A percentile compares a stretch with the other conserved stretches of the same genome.
phyloP scores from a whole-genome alignment of 2,888 invertebrate genomes.

The Limnephilus marmoratus region DNA sequence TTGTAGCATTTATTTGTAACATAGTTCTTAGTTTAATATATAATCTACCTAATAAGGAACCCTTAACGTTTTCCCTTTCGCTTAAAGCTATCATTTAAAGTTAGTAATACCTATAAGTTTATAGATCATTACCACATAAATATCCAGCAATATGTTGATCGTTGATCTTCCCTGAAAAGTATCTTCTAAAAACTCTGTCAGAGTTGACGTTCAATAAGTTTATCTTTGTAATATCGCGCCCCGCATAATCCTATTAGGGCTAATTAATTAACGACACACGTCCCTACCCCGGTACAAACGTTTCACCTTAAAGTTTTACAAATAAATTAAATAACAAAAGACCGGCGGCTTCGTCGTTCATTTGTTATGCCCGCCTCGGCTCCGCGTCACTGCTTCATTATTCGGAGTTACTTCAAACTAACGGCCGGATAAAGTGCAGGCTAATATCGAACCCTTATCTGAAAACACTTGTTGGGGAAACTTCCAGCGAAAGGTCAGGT shows the following conservation, averaged over 20 bases:
- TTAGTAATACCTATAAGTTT: too few species aligned
- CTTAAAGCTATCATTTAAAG: too few species aligned
- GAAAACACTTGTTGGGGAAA: constrained; percentile 33
- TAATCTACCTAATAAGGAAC: too few species aligned
- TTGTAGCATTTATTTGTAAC: too few species aligned
- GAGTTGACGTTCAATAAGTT: not conserved
- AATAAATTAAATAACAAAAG: constrained; percentile 30
- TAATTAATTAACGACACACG: not conserved
- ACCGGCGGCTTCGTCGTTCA: constrained; percentile 19
- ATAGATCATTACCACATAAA: not conserved
- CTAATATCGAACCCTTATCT: constrained; percentile 41
- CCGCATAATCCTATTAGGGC: not conserved
- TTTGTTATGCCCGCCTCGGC: constrained; percentile 23
- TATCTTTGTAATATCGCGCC: not conserved
- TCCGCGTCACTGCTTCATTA: constrained; percentile 20
- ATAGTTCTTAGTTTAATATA: too few species aligned
- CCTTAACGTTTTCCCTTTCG: too few species aligned
- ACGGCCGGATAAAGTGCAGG: constrained; percentile 30
- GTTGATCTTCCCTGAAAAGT: not conserved
- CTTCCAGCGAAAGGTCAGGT: constrained; percentile 24
- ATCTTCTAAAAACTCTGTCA: not conserved
- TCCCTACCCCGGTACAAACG: constrained; percentile 3
- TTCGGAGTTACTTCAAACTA: not conserved
- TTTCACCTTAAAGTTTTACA: constrained; percentile 11
- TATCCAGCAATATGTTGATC: not conserved